Evolutionary conservation across 2,888 invertebrate species (phyloP), one percentile per base, ranked within the genome.

Genomic region (Strigamia crassipes): DNA sequence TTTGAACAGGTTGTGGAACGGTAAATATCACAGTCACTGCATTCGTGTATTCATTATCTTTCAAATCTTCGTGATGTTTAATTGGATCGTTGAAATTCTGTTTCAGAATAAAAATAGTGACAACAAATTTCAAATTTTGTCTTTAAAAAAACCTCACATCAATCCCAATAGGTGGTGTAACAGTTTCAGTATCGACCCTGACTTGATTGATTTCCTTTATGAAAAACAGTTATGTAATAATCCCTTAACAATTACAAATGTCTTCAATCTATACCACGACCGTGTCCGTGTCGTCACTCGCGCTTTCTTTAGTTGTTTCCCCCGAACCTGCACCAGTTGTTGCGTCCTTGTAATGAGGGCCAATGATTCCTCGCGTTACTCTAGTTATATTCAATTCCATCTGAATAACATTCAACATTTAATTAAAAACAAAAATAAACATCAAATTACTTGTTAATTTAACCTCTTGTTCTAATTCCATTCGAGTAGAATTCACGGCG

Each of bases 11-110:
- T 61, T 61, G 61, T 9, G 61, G 61, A 61, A 61, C 61, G 9
- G 61, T 61, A 61, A 61, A 61, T 61, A 61, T 61, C 61, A 61
- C 61, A n/a, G 61, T 61, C 18, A 61, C 61, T 21, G 61, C 61
- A 61, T 61, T 61, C 3, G 61, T 61, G 23, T 61, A 61, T 10
- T 61, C 61, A 18, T 61, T 23, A n/a, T 61, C 61, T 21, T 18
- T 61, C 61, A 61, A 18, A 61, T 61, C 61, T 61, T 61, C 61
- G 23, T 61, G 23, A 18, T 61, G 61, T 61, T 61, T 61, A 61
- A 61, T 61, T 61, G 61, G 61, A 5, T 61, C 61, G 10, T 61
- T 61, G 9, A 61, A 61, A 61, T 18, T 61, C 61, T 61, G n/a
- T 23, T 42, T 42, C 6, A n/a, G 18, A 61, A 61, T n/a, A 61